phyloP scores from a whole-genome alignment of 2,113 vertebrate species.

The Corvus moneduloides region DNA sequence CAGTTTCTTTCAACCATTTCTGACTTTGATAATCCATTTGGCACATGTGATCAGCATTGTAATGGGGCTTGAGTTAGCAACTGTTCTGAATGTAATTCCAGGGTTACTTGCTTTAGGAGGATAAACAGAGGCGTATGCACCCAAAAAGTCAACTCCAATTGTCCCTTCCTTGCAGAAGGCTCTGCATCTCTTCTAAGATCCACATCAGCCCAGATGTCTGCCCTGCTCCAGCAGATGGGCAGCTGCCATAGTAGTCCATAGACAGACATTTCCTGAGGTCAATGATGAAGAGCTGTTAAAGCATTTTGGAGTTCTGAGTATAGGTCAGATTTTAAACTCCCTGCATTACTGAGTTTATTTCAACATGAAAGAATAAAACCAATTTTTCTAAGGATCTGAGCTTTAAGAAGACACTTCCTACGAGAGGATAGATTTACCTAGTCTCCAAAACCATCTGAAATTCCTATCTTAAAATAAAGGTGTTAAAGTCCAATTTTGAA shows the following conservation, averaged over 20 bases:
- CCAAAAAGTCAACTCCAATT: neutral
- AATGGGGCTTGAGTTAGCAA: neutral
- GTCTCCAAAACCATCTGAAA: neutral
- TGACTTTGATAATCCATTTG: neutral
- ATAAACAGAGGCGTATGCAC: neutral
- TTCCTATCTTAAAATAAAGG: neutral
- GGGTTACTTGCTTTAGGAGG: neutral
- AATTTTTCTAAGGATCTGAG: neutral
- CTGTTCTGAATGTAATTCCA: neutral
- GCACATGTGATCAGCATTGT: neutral
- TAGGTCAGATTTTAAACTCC: neutral
- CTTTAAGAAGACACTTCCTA: neutral
- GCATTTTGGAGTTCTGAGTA: neutral
- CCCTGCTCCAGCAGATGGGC: accelerated
- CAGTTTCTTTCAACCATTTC: neutral
- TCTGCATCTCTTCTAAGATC: neutral
- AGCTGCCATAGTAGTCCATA: neutral
- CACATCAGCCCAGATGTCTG: neutral
- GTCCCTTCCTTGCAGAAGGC: neutral
- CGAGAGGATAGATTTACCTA: neutral
- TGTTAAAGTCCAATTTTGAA: neutral
- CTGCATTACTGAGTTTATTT: neutral
- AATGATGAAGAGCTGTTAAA: neutral
- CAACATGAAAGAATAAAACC: neutral
- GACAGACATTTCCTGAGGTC: neutral